Percentiles rank a stretch among this genome's conserved stretches.
Conservation (phyloP, 2,888 invertebrate species). For the Hirtodrosophila trivittata region DNA sequence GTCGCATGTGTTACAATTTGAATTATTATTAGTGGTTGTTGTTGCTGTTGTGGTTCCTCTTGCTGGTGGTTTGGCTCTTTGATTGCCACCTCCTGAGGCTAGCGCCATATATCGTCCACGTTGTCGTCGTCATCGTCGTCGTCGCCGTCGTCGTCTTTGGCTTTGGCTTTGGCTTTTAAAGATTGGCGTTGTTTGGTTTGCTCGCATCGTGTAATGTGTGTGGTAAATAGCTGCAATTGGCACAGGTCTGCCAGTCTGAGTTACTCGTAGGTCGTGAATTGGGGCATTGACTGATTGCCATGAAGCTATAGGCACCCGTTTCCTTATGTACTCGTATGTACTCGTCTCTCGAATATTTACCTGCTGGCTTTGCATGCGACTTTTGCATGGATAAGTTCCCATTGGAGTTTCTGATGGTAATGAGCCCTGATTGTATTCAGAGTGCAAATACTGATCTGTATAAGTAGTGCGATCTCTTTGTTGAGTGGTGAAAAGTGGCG, state of each 20-base stretch:
- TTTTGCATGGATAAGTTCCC: no score
- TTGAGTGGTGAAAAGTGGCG: no score
- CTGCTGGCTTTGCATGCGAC: no score
- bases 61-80: constrained; percentile 52
- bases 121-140: constrained; percentile 39
- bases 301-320: background rate
- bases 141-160: constrained; percentile 9
- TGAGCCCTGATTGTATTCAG: no score
- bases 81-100: constrained; percentile 62
- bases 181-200: constrained; percentile 66
- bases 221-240: constrained; percentile 64
- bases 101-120: constrained; percentile 52
- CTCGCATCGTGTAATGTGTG: constrained; percentile 65
- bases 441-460: no score
- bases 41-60: constrained; percentile 16
- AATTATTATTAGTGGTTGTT: constrained; percentile 61
- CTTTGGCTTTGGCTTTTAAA: constrained; percentile 33
- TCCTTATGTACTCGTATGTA: background rate
- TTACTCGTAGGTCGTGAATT: constrained; percentile 15
- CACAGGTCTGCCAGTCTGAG: constrained; percentile 10
- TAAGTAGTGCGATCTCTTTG: no score
- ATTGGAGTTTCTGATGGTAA: no score
- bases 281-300: constrained; percentile 50
- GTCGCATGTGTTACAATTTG: constrained; percentile 73
- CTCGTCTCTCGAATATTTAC: no score